phyloP scores from a whole-genome alignment of 2,888 invertebrate genomes.

The Napeogenes inachia region DNA sequence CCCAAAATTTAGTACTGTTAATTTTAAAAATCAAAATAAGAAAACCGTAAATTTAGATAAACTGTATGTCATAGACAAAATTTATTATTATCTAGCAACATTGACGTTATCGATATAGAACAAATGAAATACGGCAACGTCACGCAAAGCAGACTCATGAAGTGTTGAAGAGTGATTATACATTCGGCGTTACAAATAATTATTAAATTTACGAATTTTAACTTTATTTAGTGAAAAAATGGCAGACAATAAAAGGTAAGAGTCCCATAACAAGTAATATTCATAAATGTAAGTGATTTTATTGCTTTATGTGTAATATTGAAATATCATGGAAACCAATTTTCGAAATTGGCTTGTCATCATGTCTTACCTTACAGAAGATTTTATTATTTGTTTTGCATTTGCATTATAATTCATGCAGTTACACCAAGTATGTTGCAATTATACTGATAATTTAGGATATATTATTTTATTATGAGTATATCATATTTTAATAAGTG shows the following conservation, averaged over 20 bases:
- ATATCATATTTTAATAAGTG: not conserved
- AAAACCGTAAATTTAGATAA: not conserved
- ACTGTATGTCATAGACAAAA: constrained; percentile 22
- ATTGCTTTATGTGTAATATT: constrained; percentile 19
- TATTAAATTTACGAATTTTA: constrained; percentile 39
- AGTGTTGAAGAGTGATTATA: constrained; percentile 44
- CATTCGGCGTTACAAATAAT: constrained; percentile 51
- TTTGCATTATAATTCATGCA: not conserved
- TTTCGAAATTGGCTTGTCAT: constrained; percentile 76
- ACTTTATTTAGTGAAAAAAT: constrained; percentile 49
- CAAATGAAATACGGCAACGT: constrained; percentile 79
- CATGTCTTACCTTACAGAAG: constrained; percentile 56
- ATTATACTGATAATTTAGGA: not conserved
- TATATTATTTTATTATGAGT: not conserved
- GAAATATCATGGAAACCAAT: constrained; percentile 37
- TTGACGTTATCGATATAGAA: constrained; percentile 49
- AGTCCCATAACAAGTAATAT: constrained; percentile 11
- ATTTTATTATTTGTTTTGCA: constrained; percentile 10
- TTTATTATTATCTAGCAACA: constrained; percentile 45
- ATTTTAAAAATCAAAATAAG: not conserved
- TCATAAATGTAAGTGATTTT: constrained; percentile 16
- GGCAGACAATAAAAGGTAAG: constrained; percentile 77
- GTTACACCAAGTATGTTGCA: not conserved
- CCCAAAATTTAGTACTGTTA: no score
- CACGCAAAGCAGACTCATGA: constrained; percentile 56